Base-by-base conservation (phyloP, 2,888 invertebrate species). In the Cerastis rubricosa region DNA sequence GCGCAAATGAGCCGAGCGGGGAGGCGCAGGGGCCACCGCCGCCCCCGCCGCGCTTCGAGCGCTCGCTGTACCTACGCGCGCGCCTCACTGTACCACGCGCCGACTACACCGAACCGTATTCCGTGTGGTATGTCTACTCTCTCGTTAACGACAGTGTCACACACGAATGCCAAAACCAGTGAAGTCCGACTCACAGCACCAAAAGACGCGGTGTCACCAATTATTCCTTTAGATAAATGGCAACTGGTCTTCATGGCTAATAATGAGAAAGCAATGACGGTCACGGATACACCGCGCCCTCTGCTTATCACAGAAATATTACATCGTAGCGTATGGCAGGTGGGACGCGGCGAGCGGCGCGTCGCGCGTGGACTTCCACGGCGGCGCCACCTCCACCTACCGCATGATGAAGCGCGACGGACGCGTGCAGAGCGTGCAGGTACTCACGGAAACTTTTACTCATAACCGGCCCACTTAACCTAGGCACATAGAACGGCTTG, bases 101-200 rank as follows among this genome's bases (percentile, higher is more conserved):
- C 19, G 95, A 91, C 83, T 95, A 92, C 86, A 92, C 94, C 3
- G 95, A 95, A 81, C 87, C 91, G 2, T 95, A 94, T 85, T 89
- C 91, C 17, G 88, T 91, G 4, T 92, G 94, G 73, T 73, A 73
- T 9, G 54, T 29, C 12, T 29, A 29, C 22, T 67, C 22, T 47
- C 17, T 12, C 14, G 47, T 14, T 29, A 22, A 14, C 9, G 4
- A 45, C 19, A 19, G 25, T 14, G 5, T 22, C 47, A 49, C 19
- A 14, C 14, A 49, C 17, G 29, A 22, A 14, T 14, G 47, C 4
- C 47, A 29, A 22, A 14, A 47, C 29, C 66, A 35, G n/a, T n/a
- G 17, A 49, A 5, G 9, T 22, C 9, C 29, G 14, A 22, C 29
- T 49, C 12, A 29, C 17, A n/a, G 22, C 6, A 17, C 25, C 2